Evolutionary conservation across 1,140 invertebrate species (phyloP).

Genomic region (Eubasilissa regina): DNA sequence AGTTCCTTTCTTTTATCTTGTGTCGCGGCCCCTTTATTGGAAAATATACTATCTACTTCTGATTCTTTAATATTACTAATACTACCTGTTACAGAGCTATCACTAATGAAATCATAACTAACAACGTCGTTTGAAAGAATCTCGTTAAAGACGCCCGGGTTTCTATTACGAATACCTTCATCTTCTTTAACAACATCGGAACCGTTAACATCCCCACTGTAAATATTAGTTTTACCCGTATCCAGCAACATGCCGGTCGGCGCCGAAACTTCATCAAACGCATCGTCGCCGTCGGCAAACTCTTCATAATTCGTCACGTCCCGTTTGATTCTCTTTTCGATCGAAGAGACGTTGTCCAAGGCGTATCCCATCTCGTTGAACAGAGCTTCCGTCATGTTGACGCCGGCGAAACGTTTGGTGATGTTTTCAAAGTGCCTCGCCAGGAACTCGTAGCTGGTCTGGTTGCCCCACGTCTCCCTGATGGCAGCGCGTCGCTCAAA

Average conservation of each 20-base stretch:
- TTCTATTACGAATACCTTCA: conserved; percentile 25
- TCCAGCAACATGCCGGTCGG: background rate
- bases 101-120: conserved; percentile 17
- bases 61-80: conserved; percentile 5
- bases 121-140: conserved; percentile 5
- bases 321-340: conserved; percentile 41
- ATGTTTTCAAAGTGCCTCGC: conserved; percentile 63
- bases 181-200: background rate
- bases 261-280: background rate
- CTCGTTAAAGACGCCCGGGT: conserved; percentile 9
- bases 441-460: conserved; percentile 72
- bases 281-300: conserved; percentile 41
- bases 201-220: background rate
- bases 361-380: conserved; percentile 48
- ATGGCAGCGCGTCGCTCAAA: conserved; percentile 80
- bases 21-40: background rate
- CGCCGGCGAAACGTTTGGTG: conserved; percentile 34
- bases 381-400: conserved; percentile 50
- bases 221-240: background rate
- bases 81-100: background rate
- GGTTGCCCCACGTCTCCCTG: conserved; percentile 86
- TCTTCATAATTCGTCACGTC: conserved; percentile 29
- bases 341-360: conserved; percentile 34
- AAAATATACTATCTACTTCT: conserved; percentile 22
- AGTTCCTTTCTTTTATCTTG: background rate